Conservation (phyloP, 2,113 vertebrate species). For the Gobius niger region DNA sequence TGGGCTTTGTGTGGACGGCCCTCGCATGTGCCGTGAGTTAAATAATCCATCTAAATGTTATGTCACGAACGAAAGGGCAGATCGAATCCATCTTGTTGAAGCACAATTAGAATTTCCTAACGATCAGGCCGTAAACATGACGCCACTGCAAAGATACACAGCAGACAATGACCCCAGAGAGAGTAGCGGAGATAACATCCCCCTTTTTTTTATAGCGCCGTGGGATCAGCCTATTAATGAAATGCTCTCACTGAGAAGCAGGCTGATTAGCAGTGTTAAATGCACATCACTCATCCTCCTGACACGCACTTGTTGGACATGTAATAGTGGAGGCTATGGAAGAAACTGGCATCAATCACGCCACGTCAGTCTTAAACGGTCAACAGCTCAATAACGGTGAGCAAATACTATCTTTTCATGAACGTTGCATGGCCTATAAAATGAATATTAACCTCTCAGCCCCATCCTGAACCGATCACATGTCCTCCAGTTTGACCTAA, state of each 20-base stretch:
- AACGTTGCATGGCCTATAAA: not conserved
- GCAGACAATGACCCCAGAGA: slow-evolving; percentile 16
- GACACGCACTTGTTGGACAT: slow-evolving; percentile 11
- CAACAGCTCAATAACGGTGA: not conserved
- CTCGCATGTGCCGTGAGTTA: slow-evolving; percentile 26
- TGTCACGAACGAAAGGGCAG: slow-evolving; percentile 56
- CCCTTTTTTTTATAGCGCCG: slow-evolving; percentile 9
- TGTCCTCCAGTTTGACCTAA: too few relatives aligned
- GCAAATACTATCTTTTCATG: not conserved
- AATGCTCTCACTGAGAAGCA: slow-evolving; percentile 32
- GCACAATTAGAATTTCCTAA: slow-evolving; percentile 49
- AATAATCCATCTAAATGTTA: slow-evolving; percentile 63
- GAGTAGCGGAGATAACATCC: slow-evolving; percentile 15
- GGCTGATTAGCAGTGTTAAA: slow-evolving; percentile 29
- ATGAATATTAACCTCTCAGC: too few relatives aligned
- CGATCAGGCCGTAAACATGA: slow-evolving; percentile 45
- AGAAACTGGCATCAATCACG: not conserved
- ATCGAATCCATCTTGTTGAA: slow-evolving; percentile 58
- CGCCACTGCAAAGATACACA: slow-evolving; percentile 6
- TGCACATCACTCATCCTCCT: slow-evolving; percentile 27
- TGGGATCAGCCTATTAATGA: slow-evolving; percentile 44
- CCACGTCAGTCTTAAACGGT: not conserved
- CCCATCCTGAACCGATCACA: too few relatives aligned
- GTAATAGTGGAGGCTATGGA: not conserved
- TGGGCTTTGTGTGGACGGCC: slow-evolving; percentile 7